Evolutionary conservation across 2,113 vertebrate species (phyloP), one percentile per base, ranked within the genome.

Genomic region (Camelus bactrianus): DNA sequence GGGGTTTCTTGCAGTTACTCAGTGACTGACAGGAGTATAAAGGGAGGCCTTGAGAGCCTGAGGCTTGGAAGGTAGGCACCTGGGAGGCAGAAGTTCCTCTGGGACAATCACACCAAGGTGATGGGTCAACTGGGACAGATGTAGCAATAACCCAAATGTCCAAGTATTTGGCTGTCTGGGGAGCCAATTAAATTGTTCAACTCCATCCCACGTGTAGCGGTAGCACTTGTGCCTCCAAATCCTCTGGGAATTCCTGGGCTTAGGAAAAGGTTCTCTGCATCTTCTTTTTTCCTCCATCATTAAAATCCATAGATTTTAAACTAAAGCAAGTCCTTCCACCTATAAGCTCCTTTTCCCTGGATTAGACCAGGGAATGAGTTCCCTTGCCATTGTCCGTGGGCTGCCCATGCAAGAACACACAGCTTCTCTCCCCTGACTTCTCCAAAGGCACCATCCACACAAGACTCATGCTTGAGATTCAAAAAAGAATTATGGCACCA

Each of bases 31-130:
- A 6, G 35, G 60, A 93, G 42, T 48, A 14, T 62, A 62, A 77
- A 11, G 24, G 58, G 54, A 87, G 56, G 46, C 16, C 12, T 28
- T 64, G 17, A 26, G 32, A 28, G 46, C 48, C 35, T 16, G 8
- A 67, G 52, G 8, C 35, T 79, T 79, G 58, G 42, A 46, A 79
- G 56, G 9, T 46, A 12, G 72, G 35, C 22, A 54, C 9, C 76
- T 42, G 26, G 85, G 24, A 82, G 12, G 64, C 72, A 67, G 64
- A n/a, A 70, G 16, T 72, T 56, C 72, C 86, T 91, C 65, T 46
- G 58, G 32, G 86, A 82, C 28, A 20, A n/a, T 26, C 67, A 65
- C 16, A 60, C 6, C 2, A 48, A 5, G 1, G 19, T 30, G 22
- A 65, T n/a, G 32, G 73, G 20, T 60, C 30, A 77, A 24, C 26